These are phyloP conservation scores for Luperina nickerlii DNA, from an alignment of 2,888 invertebrate genomes.

Conservation along the genomic window DNA sequence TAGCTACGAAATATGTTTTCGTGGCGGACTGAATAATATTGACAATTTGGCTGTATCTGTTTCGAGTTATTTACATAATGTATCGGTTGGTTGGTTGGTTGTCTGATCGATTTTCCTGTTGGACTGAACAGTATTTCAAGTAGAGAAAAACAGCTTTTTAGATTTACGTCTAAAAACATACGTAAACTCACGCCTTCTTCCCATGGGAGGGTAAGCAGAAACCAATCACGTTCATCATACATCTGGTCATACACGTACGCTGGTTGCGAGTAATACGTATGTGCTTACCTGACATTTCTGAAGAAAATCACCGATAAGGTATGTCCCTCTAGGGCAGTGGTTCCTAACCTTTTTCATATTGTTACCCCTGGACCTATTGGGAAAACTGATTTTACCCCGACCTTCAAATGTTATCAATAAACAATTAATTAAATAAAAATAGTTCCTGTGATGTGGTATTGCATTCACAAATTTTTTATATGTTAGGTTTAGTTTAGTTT, in stretches of 20 bases:
- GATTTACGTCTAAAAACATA: background rate
- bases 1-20: constrained; percentile 58
- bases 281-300: background rate
- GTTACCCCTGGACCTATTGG: too few relatives aligned
- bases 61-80: constrained; percentile 37
- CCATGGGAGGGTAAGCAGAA: background rate
- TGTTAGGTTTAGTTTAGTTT: too few relatives aligned
- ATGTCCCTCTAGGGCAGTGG: background rate
- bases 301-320: background rate
- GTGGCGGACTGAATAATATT: constrained; percentile 47
- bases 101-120: constrained; percentile 27
- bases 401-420: too few relatives aligned
- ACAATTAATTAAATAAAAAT: too few relatives aligned
- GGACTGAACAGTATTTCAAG: constrained; percentile 16
- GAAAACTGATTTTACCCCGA: too few relatives aligned
- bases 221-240: background rate
- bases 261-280: background rate
- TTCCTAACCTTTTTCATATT: too few relatives aligned
- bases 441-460: too few relatives aligned
- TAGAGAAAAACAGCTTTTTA: background rate
- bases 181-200: background rate
- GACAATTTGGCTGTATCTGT: constrained; percentile 24
- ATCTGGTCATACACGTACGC: background rate
- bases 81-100: constrained; percentile 15
- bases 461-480: too few relatives aligned